These are phyloP conservation scores for Crotalus tigris DNA, from an alignment of 2,113 vertebrate species.

Conservation along the genomic window DNA sequence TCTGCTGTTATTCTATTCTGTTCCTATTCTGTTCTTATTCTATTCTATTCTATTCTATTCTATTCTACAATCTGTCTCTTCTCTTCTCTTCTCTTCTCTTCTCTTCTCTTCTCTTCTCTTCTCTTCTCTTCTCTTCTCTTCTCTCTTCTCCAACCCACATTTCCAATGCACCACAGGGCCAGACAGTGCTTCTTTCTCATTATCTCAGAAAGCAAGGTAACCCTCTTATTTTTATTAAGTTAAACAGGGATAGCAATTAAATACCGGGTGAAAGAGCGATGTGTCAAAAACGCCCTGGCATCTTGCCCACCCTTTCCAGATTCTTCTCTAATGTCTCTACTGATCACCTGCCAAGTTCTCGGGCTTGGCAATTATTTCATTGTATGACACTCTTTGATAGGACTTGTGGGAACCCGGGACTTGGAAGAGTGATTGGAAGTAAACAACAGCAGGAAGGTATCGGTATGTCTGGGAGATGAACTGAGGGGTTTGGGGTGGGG, in stretches of 20 bases:
- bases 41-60: too few species aligned
- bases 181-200: background rate
- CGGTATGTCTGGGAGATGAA: background rate
- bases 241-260: slow-evolving; percentile 1
- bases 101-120: too few species aligned
- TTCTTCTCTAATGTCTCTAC: background rate
- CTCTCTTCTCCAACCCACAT: background rate
- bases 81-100: too few species aligned
- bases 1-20: too few species aligned
- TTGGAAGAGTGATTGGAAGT: background rate
- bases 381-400: background rate
- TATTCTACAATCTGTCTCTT: too few species aligned
- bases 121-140: too few species aligned
- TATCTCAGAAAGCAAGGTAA: background rate
- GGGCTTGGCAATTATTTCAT: slow-evolving; percentile 10
- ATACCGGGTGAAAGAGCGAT: background rate
- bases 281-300: background rate
- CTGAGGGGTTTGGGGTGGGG: background rate
- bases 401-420: background rate
- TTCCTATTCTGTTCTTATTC: too few species aligned
- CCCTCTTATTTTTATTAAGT: background rate
- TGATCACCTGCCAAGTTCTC: background rate
- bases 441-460: background rate
- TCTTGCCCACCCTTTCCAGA: background rate
- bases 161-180: background rate